Conservation (phyloP, 2,113 vertebrate genomes). For the Xiphias gladius region DNA sequence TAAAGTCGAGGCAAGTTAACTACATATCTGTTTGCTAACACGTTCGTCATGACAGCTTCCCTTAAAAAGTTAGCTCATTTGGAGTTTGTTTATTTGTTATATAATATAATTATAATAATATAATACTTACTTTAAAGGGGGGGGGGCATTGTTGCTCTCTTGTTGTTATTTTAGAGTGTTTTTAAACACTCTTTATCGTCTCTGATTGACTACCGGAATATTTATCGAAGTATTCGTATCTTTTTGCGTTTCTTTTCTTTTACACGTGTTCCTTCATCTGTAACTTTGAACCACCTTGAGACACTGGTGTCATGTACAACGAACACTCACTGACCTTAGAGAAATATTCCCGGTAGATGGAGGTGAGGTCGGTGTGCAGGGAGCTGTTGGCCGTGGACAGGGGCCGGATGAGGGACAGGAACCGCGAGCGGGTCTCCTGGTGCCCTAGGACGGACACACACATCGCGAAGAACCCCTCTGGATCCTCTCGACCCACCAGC, state of each 20-base stretch:
- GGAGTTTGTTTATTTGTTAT: not conserved
- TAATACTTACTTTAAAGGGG: no score
- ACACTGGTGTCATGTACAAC: not conserved
- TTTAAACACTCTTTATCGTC: no score
- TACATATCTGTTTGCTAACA: not conserved
- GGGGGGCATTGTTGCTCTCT: no score
- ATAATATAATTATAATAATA: no score
- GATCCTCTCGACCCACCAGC: conserved; percentile 74
- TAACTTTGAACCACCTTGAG: not conserved
- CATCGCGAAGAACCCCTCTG: conserved; percentile 74
- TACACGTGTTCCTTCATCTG: not conserved
- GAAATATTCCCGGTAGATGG: conserved; percentile 77
- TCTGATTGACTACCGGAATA: no score
- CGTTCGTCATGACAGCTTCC: not conserved
- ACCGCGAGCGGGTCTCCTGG: conserved; percentile 65
- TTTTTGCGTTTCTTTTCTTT: not conserved
- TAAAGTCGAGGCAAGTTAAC: not conserved
- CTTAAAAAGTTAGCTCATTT: not conserved
- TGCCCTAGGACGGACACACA: conserved; percentile 77
- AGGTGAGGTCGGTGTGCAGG: conserved; percentile 69
- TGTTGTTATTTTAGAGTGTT: no score
- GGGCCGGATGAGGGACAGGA: conserved; percentile 71
- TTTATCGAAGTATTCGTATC: no score
- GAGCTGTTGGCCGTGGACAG: conserved; percentile 54
- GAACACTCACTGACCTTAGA: conserved; percentile 58